Percentiles rank a stretch among this genome's conserved stretches.
Evolutionary conservation across 2,113 vertebrate species (phyloP).

Genomic region (Ornithorhynchus anatinus): DNA sequence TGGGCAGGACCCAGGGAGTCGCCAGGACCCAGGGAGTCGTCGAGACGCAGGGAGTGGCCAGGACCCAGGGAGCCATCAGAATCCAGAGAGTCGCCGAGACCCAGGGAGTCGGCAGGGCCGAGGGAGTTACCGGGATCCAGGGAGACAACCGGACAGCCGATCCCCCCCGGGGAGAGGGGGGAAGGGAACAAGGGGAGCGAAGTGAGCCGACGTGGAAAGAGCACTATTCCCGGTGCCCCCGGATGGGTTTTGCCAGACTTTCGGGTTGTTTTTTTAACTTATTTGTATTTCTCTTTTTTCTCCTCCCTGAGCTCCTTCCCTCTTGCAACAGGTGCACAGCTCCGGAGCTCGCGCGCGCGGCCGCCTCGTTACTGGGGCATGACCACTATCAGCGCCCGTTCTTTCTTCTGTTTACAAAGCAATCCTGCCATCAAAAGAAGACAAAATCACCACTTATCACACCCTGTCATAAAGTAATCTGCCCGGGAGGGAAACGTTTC

Average conservation of each 20-base stretch:
- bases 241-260: too few species aligned
- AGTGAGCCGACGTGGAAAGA: too few species aligned
- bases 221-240: too few species aligned
- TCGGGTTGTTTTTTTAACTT: too few species aligned
- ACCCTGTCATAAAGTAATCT: constrained; percentile 62
- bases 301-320: not conserved
- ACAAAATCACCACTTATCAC: constrained; percentile 65
- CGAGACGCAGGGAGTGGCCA: not conserved
- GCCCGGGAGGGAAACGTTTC: constrained; percentile 45
- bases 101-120: not conserved
- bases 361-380: constrained; percentile 36
- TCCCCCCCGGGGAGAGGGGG: too few species aligned
- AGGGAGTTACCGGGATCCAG: not conserved
- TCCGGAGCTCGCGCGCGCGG: not conserved
- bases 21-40: fast-evolving
- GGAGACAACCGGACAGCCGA: too few species aligned
- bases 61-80: not conserved
- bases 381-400: constrained; percentile 50
- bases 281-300: not conserved
- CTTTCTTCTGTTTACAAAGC: constrained; percentile 65
- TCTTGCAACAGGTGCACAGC: constrained; percentile 19
- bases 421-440: constrained; percentile 61
- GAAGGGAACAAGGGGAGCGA: too few species aligned
- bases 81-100: not conserved
- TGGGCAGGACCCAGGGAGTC: not conserved